Evolutionary conservation across 2,113 vertebrate species (phyloP).

Genomic region (Sisor rabdophorus): DNA sequence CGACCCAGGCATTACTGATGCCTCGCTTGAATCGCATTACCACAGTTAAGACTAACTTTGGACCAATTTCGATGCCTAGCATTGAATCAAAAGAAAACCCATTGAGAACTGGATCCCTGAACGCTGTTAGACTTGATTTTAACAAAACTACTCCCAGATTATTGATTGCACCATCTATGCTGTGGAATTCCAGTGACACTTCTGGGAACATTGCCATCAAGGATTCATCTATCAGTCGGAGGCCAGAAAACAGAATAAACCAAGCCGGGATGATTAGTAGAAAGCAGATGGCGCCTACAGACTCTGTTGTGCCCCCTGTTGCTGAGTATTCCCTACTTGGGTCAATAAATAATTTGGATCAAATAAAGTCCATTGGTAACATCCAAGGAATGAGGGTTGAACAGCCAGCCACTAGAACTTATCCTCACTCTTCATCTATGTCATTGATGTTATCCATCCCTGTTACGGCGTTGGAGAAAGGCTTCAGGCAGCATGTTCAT

Average conservation of each 20-base stretch:
- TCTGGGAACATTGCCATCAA: conserved; percentile 37
- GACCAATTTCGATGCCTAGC: conserved; percentile 26
- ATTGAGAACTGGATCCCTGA: conserved; percentile 8
- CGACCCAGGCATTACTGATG: conserved; percentile 22
- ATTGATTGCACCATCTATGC: conserved; percentile 42
- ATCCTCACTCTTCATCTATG: conserved; percentile 50
- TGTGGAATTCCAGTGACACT: conserved; percentile 41
- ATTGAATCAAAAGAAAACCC: background rate
- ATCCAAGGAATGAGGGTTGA: conserved; percentile 47
- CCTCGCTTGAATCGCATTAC: conserved; percentile 5
- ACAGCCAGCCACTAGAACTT: conserved; percentile 63
- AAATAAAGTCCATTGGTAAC: conserved; percentile 62
- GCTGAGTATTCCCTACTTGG: conserved; percentile 39
- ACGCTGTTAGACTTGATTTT: conserved; percentile 26
- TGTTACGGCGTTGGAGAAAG: conserved; percentile 53
- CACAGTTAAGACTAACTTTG: conserved; percentile 2
- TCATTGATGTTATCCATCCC: conserved; percentile 2
- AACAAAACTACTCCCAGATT: conserved; percentile 33
- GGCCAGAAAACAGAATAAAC: background rate
- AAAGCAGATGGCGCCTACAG: conserved; percentile 24
- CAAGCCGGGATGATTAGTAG: background rate
- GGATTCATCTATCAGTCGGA: conserved; percentile 32
- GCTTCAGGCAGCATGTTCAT: conserved; percentile 61
- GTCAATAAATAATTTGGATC: conserved; percentile 48
- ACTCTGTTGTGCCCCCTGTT: conserved; percentile 40